Conservation (phyloP, 2,797 vertebrate genomes). For the Pseudocheirus occidentalis region DNA sequence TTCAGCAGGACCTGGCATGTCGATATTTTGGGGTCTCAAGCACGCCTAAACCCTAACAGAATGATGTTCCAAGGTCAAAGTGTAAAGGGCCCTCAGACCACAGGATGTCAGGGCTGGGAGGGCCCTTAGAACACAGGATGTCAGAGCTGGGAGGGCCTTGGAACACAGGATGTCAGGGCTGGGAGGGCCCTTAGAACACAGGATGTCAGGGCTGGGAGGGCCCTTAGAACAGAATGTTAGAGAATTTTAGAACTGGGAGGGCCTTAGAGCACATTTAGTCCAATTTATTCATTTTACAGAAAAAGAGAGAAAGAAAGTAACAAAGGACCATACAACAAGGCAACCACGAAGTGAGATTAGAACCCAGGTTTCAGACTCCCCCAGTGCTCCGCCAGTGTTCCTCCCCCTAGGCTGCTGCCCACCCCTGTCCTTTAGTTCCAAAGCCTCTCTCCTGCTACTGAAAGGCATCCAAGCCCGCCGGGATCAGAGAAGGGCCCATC, state of each 20-base stretch:
- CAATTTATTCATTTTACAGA: not conserved
- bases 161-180: not conserved
- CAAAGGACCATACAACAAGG: not conserved
- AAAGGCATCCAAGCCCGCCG: not conserved
- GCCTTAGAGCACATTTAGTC: not conserved
- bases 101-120: not conserved
- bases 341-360: not conserved
- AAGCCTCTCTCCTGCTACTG: not conserved
- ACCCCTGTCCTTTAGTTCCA: not conserved
- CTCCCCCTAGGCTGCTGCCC: not conserved
- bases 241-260: not conserved
- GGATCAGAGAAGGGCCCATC: not conserved
- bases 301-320: not conserved
- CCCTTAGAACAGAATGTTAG: not conserved
- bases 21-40: too few relatives aligned
- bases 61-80: too few relatives aligned
- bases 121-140: too few relatives aligned
- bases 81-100: too few relatives aligned
- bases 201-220: not conserved
- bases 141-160: not conserved
- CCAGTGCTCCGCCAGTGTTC: not conserved
- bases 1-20: too few relatives aligned
- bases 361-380: accelerated
- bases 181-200: not conserved
- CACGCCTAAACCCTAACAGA: too few relatives aligned